A percentile compares a stretch with the other conserved stretches of the same genome.
phyloP scores from a whole-genome alignment of 2,113 vertebrate genomes.

The Pavo muticus region DNA sequence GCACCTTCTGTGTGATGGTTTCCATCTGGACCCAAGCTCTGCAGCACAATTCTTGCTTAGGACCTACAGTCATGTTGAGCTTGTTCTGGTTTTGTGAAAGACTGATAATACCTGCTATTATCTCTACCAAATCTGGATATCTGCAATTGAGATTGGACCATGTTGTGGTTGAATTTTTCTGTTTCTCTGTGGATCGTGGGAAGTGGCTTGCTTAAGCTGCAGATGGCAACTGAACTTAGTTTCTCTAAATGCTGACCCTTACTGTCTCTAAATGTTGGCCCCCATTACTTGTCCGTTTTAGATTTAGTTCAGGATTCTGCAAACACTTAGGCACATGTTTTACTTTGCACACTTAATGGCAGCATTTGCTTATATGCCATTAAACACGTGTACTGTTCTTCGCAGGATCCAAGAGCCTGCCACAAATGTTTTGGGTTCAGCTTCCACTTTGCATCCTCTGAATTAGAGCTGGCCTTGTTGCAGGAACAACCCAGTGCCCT shows the following conservation, averaged over 20 bases:
- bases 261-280: not conserved
- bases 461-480: not conserved
- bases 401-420: not conserved
- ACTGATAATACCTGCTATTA: not conserved
- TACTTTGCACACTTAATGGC: not conserved
- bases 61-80: not conserved
- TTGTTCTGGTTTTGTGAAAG: not conserved
- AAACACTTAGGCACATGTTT: constrained; percentile 22
- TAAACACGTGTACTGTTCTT: not conserved
- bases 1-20: not conserved
- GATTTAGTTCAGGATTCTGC: constrained; percentile 23
- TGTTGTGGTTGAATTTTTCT: constrained; percentile 9
- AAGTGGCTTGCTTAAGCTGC: not conserved
- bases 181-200: not conserved
- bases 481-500: not conserved
- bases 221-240: not conserved
- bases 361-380: not conserved
- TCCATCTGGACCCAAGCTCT: not conserved
- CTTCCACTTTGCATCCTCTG: not conserved
- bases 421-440: constrained; percentile 17
- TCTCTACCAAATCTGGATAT: not conserved
- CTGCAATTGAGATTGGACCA: not conserved
- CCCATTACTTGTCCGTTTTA: not conserved
- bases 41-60: not conserved
- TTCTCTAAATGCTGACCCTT: not conserved